These are phyloP conservation scores for Lanius ludovicianus DNA, from an alignment of 2,113 vertebrate genomes.

Conservation along the genomic window DNA sequence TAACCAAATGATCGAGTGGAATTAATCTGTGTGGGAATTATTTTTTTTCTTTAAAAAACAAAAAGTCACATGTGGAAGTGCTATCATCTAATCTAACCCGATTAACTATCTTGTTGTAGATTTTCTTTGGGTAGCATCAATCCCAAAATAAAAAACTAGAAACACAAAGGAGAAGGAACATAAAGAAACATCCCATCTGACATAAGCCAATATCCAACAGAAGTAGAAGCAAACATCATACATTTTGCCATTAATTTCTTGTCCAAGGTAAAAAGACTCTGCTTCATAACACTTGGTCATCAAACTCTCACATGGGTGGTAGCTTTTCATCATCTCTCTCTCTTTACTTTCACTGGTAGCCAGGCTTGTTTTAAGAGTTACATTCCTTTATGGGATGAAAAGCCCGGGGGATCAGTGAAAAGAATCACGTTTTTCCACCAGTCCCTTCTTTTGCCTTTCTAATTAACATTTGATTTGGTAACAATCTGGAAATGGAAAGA, in stretches of 20 bases:
- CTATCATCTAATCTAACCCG: neutral
- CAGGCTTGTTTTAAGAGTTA: neutral
- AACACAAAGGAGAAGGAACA: neutral
- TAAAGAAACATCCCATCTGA: neutral
- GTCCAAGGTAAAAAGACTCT: neutral
- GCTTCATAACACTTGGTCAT: neutral
- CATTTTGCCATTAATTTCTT: neutral
- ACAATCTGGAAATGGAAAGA: neutral
- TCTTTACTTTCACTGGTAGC: neutral
- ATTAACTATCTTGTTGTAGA: rapidly evolving
- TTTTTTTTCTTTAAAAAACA: neutral
- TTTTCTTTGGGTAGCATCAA: neutral
- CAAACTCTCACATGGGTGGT: neutral
- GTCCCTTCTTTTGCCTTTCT: neutral
- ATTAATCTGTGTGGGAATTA: neutral
- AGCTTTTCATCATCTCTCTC: neutral
- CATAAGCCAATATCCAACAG: neutral
- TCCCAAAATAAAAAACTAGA: neutral
- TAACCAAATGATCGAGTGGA: neutral
- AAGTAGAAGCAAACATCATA: neutral
- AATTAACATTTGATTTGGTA: neutral
- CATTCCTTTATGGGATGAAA: neutral
- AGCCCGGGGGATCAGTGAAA: neutral
- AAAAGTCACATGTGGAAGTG: neutral
- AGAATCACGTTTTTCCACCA: neutral